Evolutionary conservation across 1,140 invertebrate genomes (phyloP), one percentile per base, ranked within the genome.

Genomic region (Fopius arisanus): DNA sequence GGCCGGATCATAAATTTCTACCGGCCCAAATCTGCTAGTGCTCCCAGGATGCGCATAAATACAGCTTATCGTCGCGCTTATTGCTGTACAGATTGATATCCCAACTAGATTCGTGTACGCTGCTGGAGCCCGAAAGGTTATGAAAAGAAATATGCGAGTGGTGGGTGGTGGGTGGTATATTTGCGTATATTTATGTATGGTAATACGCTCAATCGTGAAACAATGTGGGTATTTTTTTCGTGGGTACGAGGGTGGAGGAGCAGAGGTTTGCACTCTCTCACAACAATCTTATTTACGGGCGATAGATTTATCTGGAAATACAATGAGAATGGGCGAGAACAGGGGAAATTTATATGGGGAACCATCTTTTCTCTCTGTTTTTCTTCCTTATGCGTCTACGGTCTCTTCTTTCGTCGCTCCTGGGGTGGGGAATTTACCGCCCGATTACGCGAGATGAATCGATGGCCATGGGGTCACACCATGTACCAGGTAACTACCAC

Each of bases 321-420:
- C 51, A 12, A 3, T 26, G n/a, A 26, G 23, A 19, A 43, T 31
- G 19, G 29, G 54, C 48, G 67, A 78, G 54, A 68, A 66, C 33
- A 31, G 67, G 62, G 3, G 67, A 78, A 82, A 59, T 59, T 59
- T 80, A 77, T 77, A 79, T 78, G 40, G 16, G 16, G n/a, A 41
- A 59, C 21, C 37, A 3, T 69, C 23, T 29, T 62, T 28, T 48
- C 23, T 31, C 23, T 31, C n/a, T 28, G 21, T 19, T 67, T 66
- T 65, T 16, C 12, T 69, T 67, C 41, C 23, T 9, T 26, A 21
- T 19, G 40, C 59, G 2, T 14, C 21, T 26, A 59, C 19, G 19
- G 9, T 12, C 48, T 28, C 14, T 41, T 37, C 26, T 26, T 28
- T 23, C 54, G 23, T 28, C 26, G 9, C 21, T 7, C 10, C 6